A percentile compares a stretch with the other conserved stretches of the same genome.
These are phyloP conservation scores for Oopsacas minuta DNA, from an alignment of 37 sponge, comb jelly and placozoan species.

Conservation along the genomic window DNA sequence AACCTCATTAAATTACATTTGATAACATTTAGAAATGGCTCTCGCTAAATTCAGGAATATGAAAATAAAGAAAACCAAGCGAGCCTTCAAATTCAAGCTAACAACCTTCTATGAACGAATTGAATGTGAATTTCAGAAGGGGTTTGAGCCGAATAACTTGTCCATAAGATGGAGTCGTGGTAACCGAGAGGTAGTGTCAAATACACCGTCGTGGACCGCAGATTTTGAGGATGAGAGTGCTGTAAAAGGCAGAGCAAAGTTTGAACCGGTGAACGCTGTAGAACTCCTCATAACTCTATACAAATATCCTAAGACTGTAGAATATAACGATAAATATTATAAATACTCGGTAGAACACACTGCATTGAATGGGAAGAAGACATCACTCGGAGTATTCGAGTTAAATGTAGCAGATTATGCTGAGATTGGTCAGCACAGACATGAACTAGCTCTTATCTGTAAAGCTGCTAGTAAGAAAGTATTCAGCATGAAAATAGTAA, in stretches of 20 bases:
- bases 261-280: not conserved
- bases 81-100: not conserved
- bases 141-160: not conserved
- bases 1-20: too few relatives aligned
- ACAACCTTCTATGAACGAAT: not conserved
- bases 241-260: not conserved
- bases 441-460: not conserved
- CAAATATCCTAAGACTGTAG: not conserved
- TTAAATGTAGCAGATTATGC: constrained; percentile 9
- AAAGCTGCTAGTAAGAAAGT: not conserved
- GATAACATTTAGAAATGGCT: constrained; percentile 17
- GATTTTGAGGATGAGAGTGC: not conserved
- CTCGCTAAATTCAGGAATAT: not conserved
- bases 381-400: not conserved
- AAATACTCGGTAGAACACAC: constrained; percentile 8
- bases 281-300: not conserved
- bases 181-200: not conserved
- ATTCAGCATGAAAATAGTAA: not conserved
- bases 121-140: not conserved
- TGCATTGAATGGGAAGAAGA: not conserved
- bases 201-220: not conserved
- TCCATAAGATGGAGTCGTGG: not conserved
- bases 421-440: not conserved
- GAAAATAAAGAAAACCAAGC: not conserved
- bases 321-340: not conserved